Base-by-base conservation (phyloP, 1,140 invertebrate genomes). In the Pogonus chalceus region DNA sequence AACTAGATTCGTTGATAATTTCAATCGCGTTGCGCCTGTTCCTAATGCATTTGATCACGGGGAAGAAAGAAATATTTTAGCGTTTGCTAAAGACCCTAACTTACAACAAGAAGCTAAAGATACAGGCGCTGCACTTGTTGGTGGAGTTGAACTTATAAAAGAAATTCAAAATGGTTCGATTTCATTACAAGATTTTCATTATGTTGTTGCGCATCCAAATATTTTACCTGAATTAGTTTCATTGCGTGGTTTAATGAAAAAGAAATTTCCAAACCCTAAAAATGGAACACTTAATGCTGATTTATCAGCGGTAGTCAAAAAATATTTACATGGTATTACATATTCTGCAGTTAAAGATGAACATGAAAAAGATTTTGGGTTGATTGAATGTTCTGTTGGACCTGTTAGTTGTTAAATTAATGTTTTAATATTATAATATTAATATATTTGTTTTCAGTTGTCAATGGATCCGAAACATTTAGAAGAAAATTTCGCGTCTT, bases 201-300 rank as follows among this genome's bases (percentile, higher is more conserved):
- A 75, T 64, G 62, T 88, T 1, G 68, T 92, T 31, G 83, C 86
- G 2, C 85, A 90, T 74, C 81, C 85, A 2, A 79, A 83, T 63
- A 87, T 92, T 54, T 65, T 91, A 53, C 75, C 85, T 0, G 88
- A 92, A 47, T 65, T 92, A 23, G 74, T 87, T 1, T 71, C 76
- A 0, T 73, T 92, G 43, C 73, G 85, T 61, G 87, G 87, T 20
- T 63, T 91, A 10, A 72, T 92, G 72, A 89, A 84, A 59, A 81
- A 71, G 52, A 80, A 79, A 60, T 90, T 88, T 72, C 89, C 90
- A 0, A 83, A 73, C 60, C 62, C 79, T 0, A 79, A 77, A 63
- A 60, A 56, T 55, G 86, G 85, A 69, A 88, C 83, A n/a, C 59
- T 91, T 23, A 77, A 80, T 49, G 47, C 68, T 2, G 75, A 90